Evolutionary conservation across 2,797 vertebrate genomes (phyloP).

Genomic region (Pangasius mekongensis): DNA sequence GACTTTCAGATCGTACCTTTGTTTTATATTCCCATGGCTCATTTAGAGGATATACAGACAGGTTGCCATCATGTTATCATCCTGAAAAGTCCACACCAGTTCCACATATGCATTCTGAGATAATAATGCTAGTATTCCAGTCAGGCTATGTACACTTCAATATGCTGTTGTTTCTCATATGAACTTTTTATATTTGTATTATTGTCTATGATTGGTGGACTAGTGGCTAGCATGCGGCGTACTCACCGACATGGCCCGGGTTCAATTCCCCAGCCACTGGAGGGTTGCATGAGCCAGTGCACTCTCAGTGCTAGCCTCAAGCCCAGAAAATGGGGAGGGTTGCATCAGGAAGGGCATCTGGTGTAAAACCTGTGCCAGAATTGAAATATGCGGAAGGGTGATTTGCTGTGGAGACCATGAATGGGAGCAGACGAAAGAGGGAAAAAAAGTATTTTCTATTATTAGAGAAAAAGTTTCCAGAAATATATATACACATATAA

Average conservation of each 20-base stretch:
- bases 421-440: too few species aligned
- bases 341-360: too few species aligned
- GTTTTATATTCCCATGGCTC: background rate
- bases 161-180: background rate
- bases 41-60: background rate
- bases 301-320: too few species aligned
- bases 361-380: too few species aligned
- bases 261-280: too few species aligned
- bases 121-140: slow-evolving; percentile 3
- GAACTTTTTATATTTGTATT: background rate
- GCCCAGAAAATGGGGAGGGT: too few species aligned
- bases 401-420: too few species aligned
- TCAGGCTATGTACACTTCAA: background rate
- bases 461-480: background rate
- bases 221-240: too few species aligned
- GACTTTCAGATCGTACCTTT: background rate
- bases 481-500: background rate
- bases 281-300: too few species aligned
- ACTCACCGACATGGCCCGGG: too few species aligned
- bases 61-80: slow-evolving; percentile 1
- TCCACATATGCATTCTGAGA: background rate
- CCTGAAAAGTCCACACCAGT: background rate
- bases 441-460: background rate
- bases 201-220: background rate
- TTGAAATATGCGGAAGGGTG: too few species aligned